phyloP scores from a whole-genome alignment of 92 coral and sea anemone species.

The Palythoa grandis region DNA sequence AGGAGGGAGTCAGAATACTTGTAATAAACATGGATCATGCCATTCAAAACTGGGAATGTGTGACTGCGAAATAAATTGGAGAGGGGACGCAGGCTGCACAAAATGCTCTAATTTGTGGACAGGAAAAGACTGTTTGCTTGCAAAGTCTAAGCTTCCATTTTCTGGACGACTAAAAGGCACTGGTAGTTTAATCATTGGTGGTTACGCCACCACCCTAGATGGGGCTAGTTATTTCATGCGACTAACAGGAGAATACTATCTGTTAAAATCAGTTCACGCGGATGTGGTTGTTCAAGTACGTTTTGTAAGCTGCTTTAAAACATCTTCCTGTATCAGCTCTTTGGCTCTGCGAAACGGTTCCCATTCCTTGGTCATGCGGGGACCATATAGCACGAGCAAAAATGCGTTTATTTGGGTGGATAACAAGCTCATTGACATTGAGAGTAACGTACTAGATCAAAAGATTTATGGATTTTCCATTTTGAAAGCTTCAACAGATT shows the following conservation, averaged over 20 bases:
- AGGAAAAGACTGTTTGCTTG: slow-evolving; percentile 64
- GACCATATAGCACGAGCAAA: slow-evolving; percentile 47
- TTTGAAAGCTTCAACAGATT: slow-evolving; percentile 43
- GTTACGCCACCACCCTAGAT: slow-evolving; percentile 62
- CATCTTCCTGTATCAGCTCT: slow-evolving; percentile 59
- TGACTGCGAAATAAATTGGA: slow-evolving; percentile 62
- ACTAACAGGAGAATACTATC: slow-evolving; percentile 65
- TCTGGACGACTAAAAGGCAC: slow-evolving; percentile 22
- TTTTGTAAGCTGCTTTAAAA: slow-evolving; percentile 53
- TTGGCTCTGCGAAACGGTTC: slow-evolving; percentile 51
- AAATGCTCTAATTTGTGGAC: slow-evolving; percentile 57
- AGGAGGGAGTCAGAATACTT: slow-evolving; percentile 61
- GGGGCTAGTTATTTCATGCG: slow-evolving; percentile 52
- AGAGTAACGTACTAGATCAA: slow-evolving; percentile 27
- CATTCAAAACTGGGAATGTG: slow-evolving; percentile 53
- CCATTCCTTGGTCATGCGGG: slow-evolving; percentile 56
- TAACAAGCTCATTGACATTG: slow-evolving; percentile 40
- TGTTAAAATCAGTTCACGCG: slow-evolving; percentile 52
- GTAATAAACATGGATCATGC: slow-evolving; percentile 63
- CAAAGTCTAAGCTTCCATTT: slow-evolving; percentile 37
- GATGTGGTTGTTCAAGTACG: slow-evolving; percentile 56
- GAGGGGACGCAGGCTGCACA: slow-evolving; percentile 60
- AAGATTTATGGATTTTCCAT: slow-evolving; percentile 57
- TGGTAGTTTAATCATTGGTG: slow-evolving; percentile 40
- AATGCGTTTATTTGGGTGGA: slow-evolving; percentile 53